phyloP scores from a whole-genome alignment of 2,113 vertebrate genomes.

The Geococcyx californianus region DNA sequence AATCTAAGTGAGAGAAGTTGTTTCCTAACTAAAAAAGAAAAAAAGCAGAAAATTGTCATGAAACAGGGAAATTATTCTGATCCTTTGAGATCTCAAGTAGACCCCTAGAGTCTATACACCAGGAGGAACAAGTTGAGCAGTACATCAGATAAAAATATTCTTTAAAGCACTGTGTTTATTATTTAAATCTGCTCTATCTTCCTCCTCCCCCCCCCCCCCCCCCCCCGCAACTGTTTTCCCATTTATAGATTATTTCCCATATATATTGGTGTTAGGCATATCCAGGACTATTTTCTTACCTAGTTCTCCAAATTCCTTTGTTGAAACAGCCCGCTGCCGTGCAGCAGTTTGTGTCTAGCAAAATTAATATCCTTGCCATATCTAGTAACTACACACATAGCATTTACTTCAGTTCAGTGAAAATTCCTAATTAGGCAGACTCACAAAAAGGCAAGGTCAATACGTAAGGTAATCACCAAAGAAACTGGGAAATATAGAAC shows the following conservation, averaged over 20 bases:
- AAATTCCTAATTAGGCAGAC: neutral
- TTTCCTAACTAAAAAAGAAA: neutral
- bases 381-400: neutral
- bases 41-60: neutral
- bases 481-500: neutral
- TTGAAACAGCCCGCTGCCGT: neutral
- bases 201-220: fast-evolving
- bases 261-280: neutral
- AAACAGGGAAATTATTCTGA: neutral
- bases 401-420: neutral
- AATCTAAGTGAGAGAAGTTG: neutral
- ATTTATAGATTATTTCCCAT: neutral
- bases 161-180: neutral
- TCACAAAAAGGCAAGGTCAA: neutral
- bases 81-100: neutral
- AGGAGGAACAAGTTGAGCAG: neutral
- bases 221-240: neutral
- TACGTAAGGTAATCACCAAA: neutral
- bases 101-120: neutral
- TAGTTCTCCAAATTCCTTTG: neutral
- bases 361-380: neutral
- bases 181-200: neutral
- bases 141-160: neutral
- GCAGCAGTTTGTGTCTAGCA: neutral
- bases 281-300: neutral